Evolutionary conservation across 1,140 invertebrate genomes (phyloP), one percentile per base, ranked within the genome.

Genomic region (Drosophila serrata): DNA sequence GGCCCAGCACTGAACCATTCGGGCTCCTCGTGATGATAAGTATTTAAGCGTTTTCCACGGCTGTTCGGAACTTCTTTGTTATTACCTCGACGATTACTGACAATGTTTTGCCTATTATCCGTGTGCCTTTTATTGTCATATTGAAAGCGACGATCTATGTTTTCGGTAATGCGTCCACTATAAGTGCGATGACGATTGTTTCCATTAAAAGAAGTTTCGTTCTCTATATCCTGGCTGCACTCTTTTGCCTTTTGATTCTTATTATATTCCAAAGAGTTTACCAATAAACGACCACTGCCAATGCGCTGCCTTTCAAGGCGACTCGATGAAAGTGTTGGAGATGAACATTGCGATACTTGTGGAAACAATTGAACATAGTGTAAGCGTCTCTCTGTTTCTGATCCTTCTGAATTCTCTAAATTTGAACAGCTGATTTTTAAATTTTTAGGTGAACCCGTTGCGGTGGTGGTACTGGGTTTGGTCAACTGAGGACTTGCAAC

Each of bases 1-100:
- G 98, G 98, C 37, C 97, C 98, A 53, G 95, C 96, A 88, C 96
- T 97, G 90, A 97, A 98, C 95, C 95, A 96, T 79, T 96, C 95
- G 0, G 95, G 95, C 78, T 95, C 95, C 53, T 95, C 94, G 46
- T 93, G 93, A 49, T 94, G 93, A 57, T 94, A 93, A 46, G 93
- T 93, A 42, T 93, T 93, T 9, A 78, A 79, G 27, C 91, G 93
- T 37, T 75, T 85, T 4, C 81, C 73, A 9, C 84, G 72, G 55
- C 19, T 58, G 7, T 29, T 77, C 43, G 46, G 42, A 46, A 7
- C 9, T 27, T 90, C 85, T 43, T 84, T 88, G 29, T 75, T 90
- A 24, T 43, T 51, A 19, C 45, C 22, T n/a, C 81, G 74, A 17
- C 85, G 81, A 55, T 45, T 48, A 17, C 39, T 55, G 1, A 24